Evolutionary conservation across 35 echinoderm and acorn worm species (phyloP).

Genomic region (Heliocidaris tuberculata): DNA sequence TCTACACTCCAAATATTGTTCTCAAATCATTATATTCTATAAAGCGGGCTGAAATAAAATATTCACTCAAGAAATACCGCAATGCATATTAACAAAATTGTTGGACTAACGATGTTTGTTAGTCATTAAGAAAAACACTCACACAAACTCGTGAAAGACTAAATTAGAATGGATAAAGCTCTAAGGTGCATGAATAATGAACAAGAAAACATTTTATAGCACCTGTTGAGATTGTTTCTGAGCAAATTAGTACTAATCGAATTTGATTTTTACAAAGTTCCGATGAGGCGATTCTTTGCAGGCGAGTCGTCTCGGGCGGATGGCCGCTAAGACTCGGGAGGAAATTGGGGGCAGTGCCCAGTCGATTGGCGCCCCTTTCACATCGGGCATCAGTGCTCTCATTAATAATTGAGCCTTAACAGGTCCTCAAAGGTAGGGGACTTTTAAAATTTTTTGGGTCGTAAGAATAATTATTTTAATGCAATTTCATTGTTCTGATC

Average conservation of each 20-base stretch:
- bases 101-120: too few species aligned
- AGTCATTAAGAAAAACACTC: too few species aligned
- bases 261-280: conserved; percentile 36
- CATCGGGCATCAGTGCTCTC: not conserved
- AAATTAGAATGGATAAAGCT: not conserved
- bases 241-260: conserved; percentile 34
- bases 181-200: not conserved
- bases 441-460: too few species aligned
- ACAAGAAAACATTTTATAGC: not conserved
- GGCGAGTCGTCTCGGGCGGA: conserved; percentile 34
- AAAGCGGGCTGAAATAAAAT: too few species aligned
- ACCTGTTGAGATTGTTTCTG: conserved; percentile 32
- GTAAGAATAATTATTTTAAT: too few species aligned
- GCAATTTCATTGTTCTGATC: too few species aligned
- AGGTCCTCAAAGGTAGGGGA: too few species aligned
- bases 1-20: too few species aligned
- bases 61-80: too few species aligned
- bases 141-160: not conserved
- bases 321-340: not conserved
- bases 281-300: not conserved
- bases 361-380: not conserved
- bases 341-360: conserved; percentile 38
- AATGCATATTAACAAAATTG: too few species aligned
- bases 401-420: too few species aligned
- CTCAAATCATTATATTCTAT: too few species aligned